These are phyloP conservation scores for Erythrocercus mccallii DNA, from an alignment of 2,113 vertebrate species.

Conservation along the genomic window DNA sequence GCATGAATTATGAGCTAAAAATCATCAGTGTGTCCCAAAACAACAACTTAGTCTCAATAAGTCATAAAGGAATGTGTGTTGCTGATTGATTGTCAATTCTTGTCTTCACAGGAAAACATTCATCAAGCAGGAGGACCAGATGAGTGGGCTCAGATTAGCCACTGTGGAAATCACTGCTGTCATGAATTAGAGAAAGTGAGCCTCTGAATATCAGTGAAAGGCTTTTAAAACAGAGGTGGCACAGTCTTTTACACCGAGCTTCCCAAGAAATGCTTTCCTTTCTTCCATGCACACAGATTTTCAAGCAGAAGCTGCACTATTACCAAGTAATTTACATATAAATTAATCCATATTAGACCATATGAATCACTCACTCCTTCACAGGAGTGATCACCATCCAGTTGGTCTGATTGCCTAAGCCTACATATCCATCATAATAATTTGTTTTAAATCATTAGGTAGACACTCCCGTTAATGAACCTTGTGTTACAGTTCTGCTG, in stretches of 20 bases:
- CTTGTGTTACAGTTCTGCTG: neutral
- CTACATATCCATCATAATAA: constrained; percentile 45
- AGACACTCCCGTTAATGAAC: neutral
- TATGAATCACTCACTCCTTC: constrained; percentile 53
- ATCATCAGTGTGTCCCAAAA: neutral
- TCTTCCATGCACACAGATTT: constrained; percentile 35
- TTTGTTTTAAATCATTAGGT: constrained; percentile 56
- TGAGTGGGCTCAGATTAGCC: neutral
- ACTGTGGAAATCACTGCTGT: neutral
- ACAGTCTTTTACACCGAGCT: neutral
- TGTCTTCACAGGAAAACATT: neutral
- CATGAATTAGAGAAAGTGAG: neutral
- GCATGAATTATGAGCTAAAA: neutral
- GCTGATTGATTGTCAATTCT: neutral
- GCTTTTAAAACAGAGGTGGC: neutral
- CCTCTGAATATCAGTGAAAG: neutral
- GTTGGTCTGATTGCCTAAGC: constrained; percentile 50
- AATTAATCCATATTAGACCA: constrained; percentile 64
- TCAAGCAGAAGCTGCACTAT: constrained; percentile 50
- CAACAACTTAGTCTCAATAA: neutral
- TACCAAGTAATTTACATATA: constrained; percentile 62
- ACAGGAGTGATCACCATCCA: constrained; percentile 45
- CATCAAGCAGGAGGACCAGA: neutral
- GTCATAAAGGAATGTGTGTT: neutral
- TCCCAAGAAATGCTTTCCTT: neutral